phyloP scores from a whole-genome alignment of 2,797 vertebrate species.

The Odontamblyopus rebecca region DNA sequence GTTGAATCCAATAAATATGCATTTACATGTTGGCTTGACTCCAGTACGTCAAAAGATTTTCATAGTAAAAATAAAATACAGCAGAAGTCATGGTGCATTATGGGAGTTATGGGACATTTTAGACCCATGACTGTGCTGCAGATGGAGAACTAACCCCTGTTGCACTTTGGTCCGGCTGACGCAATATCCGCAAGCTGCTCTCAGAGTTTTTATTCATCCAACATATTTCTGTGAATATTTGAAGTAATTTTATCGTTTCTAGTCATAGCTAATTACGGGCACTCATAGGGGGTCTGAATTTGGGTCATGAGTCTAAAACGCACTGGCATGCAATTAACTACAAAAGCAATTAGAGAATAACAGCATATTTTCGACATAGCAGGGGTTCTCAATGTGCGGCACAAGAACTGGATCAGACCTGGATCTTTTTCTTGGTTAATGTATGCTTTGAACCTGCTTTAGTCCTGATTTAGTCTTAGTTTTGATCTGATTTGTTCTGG shows the following conservation, averaged over 20 bases:
- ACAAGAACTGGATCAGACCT: neutral
- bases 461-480: neutral
- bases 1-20: no score
- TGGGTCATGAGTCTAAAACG: neutral
- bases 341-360: neutral
- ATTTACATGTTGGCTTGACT: neutral
- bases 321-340: neutral
- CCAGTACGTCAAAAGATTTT: neutral
- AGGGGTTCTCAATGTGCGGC: neutral
- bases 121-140: neutral
- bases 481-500: neutral
- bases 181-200: neutral
- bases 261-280: neutral
- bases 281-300: neutral
- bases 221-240: constrained; percentile 1
- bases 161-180: neutral
- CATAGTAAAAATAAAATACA: neutral
- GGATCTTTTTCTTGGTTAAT: no score
- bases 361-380: neutral
- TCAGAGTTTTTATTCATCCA: neutral
- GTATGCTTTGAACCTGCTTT: neutral
- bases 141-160: constrained; percentile 11
- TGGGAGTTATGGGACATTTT: constrained; percentile 9
- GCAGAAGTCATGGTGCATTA: constrained; percentile 6
- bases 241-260: constrained; percentile 1